Evolutionary conservation across 1,140 invertebrate species (phyloP).

Genomic region (Aphelenchoides fujianensis): DNA sequence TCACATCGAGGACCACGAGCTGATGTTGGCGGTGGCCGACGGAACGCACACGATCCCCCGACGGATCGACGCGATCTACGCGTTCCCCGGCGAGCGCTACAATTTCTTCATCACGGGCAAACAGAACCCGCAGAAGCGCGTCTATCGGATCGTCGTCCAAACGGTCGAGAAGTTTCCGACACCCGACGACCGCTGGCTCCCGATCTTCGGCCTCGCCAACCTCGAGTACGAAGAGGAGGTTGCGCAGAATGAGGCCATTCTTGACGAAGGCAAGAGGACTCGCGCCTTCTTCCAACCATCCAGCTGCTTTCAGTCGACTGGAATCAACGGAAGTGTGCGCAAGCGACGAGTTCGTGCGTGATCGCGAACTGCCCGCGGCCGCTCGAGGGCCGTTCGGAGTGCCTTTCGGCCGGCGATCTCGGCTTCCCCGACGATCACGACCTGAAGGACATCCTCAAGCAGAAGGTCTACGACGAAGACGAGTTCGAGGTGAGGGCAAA

Average conservation of each 20-base stretch:
- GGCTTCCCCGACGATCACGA: slow-evolving; percentile 1
- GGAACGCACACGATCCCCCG: slow-evolving; percentile 3
- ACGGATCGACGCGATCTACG: background rate
- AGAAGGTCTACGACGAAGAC: background rate
- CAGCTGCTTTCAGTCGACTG: background rate
- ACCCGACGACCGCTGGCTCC: background rate
- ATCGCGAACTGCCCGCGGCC: background rate
- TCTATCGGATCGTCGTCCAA: slow-evolving; percentile 12
- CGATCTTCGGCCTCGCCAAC: slow-evolving; percentile 6
- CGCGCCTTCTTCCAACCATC: background rate
- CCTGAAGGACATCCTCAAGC: slow-evolving; percentile 4
- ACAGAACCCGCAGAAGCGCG: background rate
- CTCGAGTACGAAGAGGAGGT: slow-evolving; percentile 1
- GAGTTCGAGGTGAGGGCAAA: no score
- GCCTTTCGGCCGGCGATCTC: background rate
- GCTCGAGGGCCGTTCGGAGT: background rate
- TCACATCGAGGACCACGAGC: slow-evolving; percentile 12
- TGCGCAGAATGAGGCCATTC: background rate
- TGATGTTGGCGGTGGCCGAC: slow-evolving; percentile 6
- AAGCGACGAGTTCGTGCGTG: background rate
- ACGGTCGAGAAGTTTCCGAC: background rate
- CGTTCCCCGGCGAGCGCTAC: slow-evolving; percentile 10
- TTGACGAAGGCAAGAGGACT: slow-evolving; percentile 3
- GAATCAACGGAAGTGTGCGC: background rate
- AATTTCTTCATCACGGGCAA: slow-evolving; percentile 12